Evolutionary conservation across 2,888 invertebrate species (phyloP).

Genomic region (Odontocolon sp.): DNA sequence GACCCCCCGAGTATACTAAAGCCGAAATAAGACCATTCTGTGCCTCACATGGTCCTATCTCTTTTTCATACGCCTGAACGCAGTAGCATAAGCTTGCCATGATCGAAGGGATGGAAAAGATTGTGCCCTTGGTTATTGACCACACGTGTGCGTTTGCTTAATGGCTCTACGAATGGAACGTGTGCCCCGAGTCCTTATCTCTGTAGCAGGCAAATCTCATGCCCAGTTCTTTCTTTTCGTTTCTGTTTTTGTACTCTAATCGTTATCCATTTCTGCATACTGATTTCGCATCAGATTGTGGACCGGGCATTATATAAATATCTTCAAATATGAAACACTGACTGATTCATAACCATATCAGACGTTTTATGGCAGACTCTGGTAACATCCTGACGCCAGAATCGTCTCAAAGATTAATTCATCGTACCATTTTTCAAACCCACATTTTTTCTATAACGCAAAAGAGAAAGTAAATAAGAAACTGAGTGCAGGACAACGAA

Average conservation of each 20-base stretch:
- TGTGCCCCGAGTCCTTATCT: slow-evolving; percentile 38
- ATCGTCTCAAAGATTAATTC: neutral
- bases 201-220: slow-evolving; percentile 28
- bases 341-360: too few relatives aligned
- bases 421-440: too few relatives aligned
- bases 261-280: too few relatives aligned
- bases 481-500: neutral
- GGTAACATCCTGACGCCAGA: neutral
- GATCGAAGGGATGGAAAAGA: slow-evolving; percentile 30
- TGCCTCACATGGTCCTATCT: slow-evolving; percentile 39
- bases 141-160: slow-evolving; percentile 41
- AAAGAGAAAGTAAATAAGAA: neutral
- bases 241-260: slow-evolving; percentile 6
- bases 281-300: neutral
- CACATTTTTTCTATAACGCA: too few relatives aligned
- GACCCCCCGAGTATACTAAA: slow-evolving; percentile 1
- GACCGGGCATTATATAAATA: neutral
- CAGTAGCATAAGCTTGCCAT: too few relatives aligned
- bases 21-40: neutral
- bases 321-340: neutral
- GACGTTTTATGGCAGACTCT: too few relatives aligned
- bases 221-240: neutral
- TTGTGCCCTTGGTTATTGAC: slow-evolving; percentile 17
- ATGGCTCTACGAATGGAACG: slow-evolving; percentile 44
- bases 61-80: too few relatives aligned